Base-by-base conservation (phyloP, 2,797 vertebrate genomes). In the Loriculus beryllinus region DNA sequence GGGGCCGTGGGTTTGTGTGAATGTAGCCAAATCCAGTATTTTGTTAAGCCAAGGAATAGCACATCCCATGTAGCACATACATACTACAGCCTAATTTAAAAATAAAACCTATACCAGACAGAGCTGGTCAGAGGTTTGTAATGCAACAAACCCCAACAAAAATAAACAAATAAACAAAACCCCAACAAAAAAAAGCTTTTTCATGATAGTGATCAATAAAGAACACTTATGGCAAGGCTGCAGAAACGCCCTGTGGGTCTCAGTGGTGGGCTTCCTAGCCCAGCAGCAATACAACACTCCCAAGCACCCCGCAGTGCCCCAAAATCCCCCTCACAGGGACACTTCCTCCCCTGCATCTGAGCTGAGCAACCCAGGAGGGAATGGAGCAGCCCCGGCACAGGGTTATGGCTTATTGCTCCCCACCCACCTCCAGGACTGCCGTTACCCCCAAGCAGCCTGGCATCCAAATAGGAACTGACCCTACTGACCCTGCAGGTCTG, bases 231-330 rank as follows among this genome's bases (percentile, higher is more conserved):
- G 11, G 59, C 60, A 71, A 60, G 0, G 2, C 26, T 47, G 60
- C 15, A 48, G n/a, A 40, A 65, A 18, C 48, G 23, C 26, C 29
- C 47, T 57, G 7, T 10, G n/a, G n/a, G 48, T 59, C 67, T 54
- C 16, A 35, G 25, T 4, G 48, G 16, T 25, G 22, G n/a, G 40
- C 51, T 35, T 70, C 31, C 35, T 56, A 77, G 4, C 21, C 39
- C 1, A 3, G 0, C 0, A 48, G 59, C 22, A 48, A 13, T 6
- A 17, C 17, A 23, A 10, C 23, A 7, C n/a, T 14, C 45, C 14
- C 21, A 8, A 20, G 40, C 12, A 3, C 48, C 9, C 74, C 8
- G 21, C 28, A 23, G 54, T 23, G 43, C 48, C 62, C 67, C 26
- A 5, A 2, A 1, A 31, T 5, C 18, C 29, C 60, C 29, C 43